Evolutionary conservation across 1,140 invertebrate genomes (phyloP).

Genomic region (Drosophila varians): DNA sequence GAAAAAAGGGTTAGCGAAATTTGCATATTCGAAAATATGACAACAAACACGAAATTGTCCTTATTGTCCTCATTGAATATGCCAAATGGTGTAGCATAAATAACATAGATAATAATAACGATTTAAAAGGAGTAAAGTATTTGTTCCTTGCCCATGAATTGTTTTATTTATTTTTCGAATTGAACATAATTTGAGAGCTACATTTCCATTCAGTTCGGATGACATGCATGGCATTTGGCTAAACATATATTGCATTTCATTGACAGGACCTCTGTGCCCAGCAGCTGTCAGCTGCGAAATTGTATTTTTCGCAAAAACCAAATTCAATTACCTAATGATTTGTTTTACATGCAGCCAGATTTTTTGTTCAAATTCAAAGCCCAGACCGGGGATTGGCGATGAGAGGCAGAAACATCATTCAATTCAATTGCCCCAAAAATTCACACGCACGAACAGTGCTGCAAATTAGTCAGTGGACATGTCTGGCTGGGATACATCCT

Average conservation of each 20-base stretch:
- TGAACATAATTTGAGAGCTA: conserved; percentile 38
- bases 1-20: conserved; percentile 17
- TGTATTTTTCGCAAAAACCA: conserved; percentile 57
- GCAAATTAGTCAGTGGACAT: conserved; percentile 63
- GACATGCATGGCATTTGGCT: conserved; percentile 45
- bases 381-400: background rate
- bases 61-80: conserved; percentile 18
- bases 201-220: conserved; percentile 44
- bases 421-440: conserved; percentile 50
- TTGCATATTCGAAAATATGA: conserved; percentile 54
- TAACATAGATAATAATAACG: conserved; percentile 1
- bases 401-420: conserved; percentile 12
- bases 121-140: background rate
- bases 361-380: conserved; percentile 32
- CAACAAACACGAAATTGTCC: conserved; percentile 38
- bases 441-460: conserved; percentile 69
- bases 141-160: background rate
- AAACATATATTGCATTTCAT: conserved; percentile 63
- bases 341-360: conserved; percentile 58
- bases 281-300: conserved; percentile 74
- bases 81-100: conserved; percentile 15
- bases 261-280: conserved; percentile 57
- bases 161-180: background rate
- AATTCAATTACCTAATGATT: conserved; percentile 80
- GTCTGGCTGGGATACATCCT: conserved; percentile 4